Evolutionary conservation across 2,888 invertebrate species (phyloP), one percentile per base, ranked within the genome.

Genomic region (Tetanocera ferruginea): DNA sequence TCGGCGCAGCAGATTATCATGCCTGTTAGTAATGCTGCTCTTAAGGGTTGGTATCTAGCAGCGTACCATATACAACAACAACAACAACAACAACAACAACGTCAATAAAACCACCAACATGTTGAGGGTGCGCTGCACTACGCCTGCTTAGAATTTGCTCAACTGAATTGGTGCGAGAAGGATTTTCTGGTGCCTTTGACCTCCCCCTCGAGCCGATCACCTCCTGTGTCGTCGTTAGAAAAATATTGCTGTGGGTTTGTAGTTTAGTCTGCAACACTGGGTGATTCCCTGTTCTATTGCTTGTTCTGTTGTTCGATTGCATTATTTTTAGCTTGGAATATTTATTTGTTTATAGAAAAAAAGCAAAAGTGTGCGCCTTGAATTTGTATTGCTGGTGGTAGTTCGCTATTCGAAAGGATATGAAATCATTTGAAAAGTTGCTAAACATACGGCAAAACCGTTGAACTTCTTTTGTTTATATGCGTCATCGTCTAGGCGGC

Each of bases 41-140:
- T 69, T 69, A 69, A 69, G 69, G 69, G 69, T 69, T 69, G 69
- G 17, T 69, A n/a, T n/a, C n/a, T n/a, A n/a, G n/a, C n/a, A n/a
- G n/a, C n/a, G n/a, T n/a, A n/a, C n/a, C n/a, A n/a, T n/a, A n/a
- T n/a, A n/a, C n/a, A 25, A 51, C 51, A 17, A 9, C 23, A 1
- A 9, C 25, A 14, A 17, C 60, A 25, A 28, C 11, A 62, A 62
- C 25, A 23, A 62, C n/a, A 64, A 34, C 31, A 19, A 17, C 2
- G 8, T 4, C 6, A 60, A 0, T 19, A 28, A 0, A 17, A 34
- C 64, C 14, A 17, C 31, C 67, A 19, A 14, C 67, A 67, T 67
- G 69, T 69, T 51, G 69, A 69, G 69, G 69, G 69, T 69, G 69
- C 69, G 25, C 28, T 69, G 51, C 28, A 43, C 49, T 49, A 25